phyloP scores from a whole-genome alignment of 2,113 vertebrate genomes.

The Accipiter cooperii region DNA sequence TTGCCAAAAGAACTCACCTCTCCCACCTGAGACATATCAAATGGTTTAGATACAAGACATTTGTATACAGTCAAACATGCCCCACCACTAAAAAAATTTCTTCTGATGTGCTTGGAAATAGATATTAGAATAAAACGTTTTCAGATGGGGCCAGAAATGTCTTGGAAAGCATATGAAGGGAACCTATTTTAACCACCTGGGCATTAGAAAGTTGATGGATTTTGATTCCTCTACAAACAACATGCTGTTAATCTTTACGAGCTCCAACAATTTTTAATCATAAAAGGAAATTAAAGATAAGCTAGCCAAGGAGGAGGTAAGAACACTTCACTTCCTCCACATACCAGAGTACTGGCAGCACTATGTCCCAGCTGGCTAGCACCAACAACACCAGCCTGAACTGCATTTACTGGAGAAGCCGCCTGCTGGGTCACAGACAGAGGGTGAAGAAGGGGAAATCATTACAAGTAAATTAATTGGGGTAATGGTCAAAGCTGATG shows the following conservation, averaged over 20 bases:
- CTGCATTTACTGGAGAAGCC: background rate
- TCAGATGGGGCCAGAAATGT: background rate
- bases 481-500: background rate
- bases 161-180: background rate
- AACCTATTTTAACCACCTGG: background rate
- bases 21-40: background rate
- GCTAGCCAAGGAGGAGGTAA: background rate
- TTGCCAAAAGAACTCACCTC: background rate
- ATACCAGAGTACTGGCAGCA: background rate
- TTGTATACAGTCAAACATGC: background rate
- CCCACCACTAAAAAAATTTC: background rate
- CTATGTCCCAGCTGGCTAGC: background rate
- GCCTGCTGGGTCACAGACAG: background rate
- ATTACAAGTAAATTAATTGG: background rate
- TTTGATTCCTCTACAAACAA: background rate
- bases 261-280: background rate
- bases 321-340: background rate
- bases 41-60: rapidly evolving
- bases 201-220: background rate
- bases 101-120: background rate
- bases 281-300: background rate
- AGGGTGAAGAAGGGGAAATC: background rate
- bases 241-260: background rate
- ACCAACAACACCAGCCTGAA: background rate
- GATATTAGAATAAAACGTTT: background rate